Percentiles rank a stretch among this genome's conserved stretches.
Conservation (phyloP, 2,797 vertebrate species). For the Eurystomus glaucurus region DNA sequence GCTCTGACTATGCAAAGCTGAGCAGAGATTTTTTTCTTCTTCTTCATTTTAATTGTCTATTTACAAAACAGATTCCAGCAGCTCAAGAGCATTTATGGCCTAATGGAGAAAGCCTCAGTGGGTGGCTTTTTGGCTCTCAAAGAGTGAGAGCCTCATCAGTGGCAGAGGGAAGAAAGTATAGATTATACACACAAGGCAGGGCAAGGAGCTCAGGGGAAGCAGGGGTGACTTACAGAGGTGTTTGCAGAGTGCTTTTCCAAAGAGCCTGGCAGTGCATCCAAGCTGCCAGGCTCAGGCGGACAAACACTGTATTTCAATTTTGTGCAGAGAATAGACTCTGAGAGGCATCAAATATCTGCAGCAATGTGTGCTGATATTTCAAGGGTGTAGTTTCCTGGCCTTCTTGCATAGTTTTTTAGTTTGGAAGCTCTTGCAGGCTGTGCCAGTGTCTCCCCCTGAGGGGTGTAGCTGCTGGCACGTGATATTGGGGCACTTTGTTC, state of each 20-base stretch:
- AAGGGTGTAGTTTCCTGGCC: background rate
- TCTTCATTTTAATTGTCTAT: conserved; percentile 64
- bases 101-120: conserved; percentile 57
- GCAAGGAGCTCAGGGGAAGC: background rate
- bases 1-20: conserved; percentile 5
- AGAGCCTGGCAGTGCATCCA: background rate
- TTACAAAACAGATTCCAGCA: conserved; percentile 72
- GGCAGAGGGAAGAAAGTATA: background rate
- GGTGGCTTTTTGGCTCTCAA: conserved; percentile 59
- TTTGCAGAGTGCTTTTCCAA: conserved; percentile 33
- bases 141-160: background rate
- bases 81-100: conserved; percentile 64
- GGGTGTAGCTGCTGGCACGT: background rate
- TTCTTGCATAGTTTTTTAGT: background rate
- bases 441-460: background rate
- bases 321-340: background rate
- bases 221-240: background rate
- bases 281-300: background rate
- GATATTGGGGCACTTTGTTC: background rate
- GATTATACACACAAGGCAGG: background rate
- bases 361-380: background rate
- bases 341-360: background rate
- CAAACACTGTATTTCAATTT: background rate
- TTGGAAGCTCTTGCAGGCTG: background rate
- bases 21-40: background rate